Evolutionary conservation across 2,888 invertebrate species (phyloP).

Genomic region (Tethea ocularis): DNA sequence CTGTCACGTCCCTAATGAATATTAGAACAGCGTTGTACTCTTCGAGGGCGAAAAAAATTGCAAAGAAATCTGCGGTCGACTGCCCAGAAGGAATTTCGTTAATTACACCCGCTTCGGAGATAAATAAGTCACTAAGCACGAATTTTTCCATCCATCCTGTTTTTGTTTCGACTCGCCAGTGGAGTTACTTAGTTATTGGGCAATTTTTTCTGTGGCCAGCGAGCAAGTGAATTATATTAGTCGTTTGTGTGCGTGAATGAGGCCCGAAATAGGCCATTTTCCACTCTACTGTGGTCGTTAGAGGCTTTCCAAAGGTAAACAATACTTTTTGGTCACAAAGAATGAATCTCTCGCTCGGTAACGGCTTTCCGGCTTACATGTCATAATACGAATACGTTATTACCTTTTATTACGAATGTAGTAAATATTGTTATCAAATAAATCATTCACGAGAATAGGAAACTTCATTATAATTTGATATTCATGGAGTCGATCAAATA

Average conservation of each 20-base stretch:
- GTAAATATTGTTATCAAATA: background rate
- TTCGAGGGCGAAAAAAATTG: constrained; percentile 42
- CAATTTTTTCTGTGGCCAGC: constrained; percentile 56
- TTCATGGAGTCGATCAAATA: no score
- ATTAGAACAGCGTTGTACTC: constrained; percentile 56
- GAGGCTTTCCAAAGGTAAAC: constrained; percentile 54
- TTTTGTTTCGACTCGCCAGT: constrained; percentile 63
- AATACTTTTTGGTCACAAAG: constrained; percentile 38
- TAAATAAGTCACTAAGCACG: constrained; percentile 77
- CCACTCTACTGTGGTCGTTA: constrained; percentile 55
- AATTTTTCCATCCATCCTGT: constrained; percentile 75
- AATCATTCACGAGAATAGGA: background rate
- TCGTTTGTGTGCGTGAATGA: constrained; percentile 67
- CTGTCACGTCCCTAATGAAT: constrained; percentile 80
- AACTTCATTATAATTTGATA: no score
- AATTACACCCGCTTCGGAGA: constrained; percentile 67
- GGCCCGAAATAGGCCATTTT: constrained; percentile 62
- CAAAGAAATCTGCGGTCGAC: constrained; percentile 66
- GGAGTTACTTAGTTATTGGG: constrained; percentile 69
- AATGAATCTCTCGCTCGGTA: constrained; percentile 4
- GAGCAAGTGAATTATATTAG: constrained; percentile 65
- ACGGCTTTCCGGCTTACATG: constrained; percentile 5
- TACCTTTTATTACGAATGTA: constrained; percentile 6
- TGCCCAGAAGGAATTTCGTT: constrained; percentile 62
- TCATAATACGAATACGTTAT: constrained; percentile 10